phyloP scores from a whole-genome alignment of 2,888 invertebrate genomes.

The Meloe dianella region DNA sequence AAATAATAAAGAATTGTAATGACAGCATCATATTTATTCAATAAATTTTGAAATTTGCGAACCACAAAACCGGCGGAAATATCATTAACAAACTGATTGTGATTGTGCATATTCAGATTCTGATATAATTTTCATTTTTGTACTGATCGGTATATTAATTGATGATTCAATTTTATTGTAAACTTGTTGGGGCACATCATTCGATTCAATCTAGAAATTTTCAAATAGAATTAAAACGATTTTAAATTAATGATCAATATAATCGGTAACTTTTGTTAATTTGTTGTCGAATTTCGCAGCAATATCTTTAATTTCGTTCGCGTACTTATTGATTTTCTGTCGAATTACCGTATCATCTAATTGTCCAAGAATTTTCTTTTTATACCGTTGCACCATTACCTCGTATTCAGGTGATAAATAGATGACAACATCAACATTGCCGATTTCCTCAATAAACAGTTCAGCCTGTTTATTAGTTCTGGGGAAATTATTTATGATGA shows the following conservation, averaged over 20 bases:
- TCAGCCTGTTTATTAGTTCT: slow-evolving; percentile 59
- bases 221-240: not conserved
- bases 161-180: slow-evolving; percentile 48
- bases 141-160: slow-evolving; percentile 40
- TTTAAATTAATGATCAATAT: too few relatives aligned
- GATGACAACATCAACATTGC: slow-evolving; percentile 48
- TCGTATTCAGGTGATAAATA: slow-evolving; percentile 47
- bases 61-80: slow-evolving; percentile 25
- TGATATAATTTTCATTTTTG: slow-evolving; percentile 24
- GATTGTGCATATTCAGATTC: slow-evolving; percentile 27
- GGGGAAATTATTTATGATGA: slow-evolving; percentile 66
- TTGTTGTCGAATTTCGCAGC: slow-evolving; percentile 20
- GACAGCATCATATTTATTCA: slow-evolving; percentile 7
- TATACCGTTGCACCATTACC: slow-evolving; percentile 39
- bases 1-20: not conserved
- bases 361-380: slow-evolving; percentile 27
- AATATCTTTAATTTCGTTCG: slow-evolving; percentile 43
- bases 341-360: slow-evolving; percentile 35
- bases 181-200: slow-evolving; percentile 22
- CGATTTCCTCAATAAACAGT: slow-evolving; percentile 52
- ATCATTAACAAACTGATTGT: slow-evolving; percentile 9
- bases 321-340: slow-evolving; percentile 39
- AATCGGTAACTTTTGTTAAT: slow-evolving; percentile 18
- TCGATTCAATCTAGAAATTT: not conserved
- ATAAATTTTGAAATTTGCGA: slow-evolving; percentile 12